A percentile compares a stretch with the other conserved stretches of the same genome.
phyloP scores from a whole-genome alignment of 2,888 invertebrate species.

The Apodemia duryi region DNA sequence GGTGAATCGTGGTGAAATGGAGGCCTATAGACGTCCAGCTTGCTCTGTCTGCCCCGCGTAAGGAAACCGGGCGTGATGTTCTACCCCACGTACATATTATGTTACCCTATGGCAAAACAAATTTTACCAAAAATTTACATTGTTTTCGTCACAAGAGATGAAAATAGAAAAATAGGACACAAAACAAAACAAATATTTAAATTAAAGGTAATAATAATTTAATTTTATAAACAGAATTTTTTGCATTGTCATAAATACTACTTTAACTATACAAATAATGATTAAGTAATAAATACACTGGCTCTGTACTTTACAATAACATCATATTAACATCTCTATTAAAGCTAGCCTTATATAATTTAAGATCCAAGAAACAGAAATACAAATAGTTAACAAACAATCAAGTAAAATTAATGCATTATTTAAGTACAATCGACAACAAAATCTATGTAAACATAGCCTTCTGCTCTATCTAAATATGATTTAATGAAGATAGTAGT shows the following conservation, averaged over 20 bases:
- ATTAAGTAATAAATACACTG: slow-evolving; percentile 77
- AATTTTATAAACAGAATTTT: slow-evolving; percentile 70
- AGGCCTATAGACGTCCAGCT: too few species aligned
- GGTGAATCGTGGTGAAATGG: too few species aligned
- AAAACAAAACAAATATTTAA: slow-evolving; percentile 37
- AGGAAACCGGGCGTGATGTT: too few species aligned
- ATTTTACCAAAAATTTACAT: too few species aligned
- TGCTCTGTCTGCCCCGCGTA: too few species aligned
- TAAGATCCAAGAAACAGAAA: slow-evolving; percentile 66
- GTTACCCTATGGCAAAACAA: too few species aligned
- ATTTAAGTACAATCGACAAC: slow-evolving; percentile 8
- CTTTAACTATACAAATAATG: slow-evolving; percentile 78
- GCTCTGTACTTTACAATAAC: slow-evolving; percentile 74
- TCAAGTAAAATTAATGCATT: slow-evolving; percentile 65
- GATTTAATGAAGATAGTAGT: not conserved
- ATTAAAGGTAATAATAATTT: slow-evolving; percentile 71
- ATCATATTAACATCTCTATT: slow-evolving; percentile 73
- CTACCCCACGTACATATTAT: too few species aligned
- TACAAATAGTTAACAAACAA: slow-evolving; percentile 78
- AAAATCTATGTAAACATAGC: not conserved
- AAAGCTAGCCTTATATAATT: slow-evolving; percentile 72
- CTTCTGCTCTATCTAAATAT: not conserved
- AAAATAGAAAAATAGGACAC: not conserved
- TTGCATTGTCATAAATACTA: slow-evolving; percentile 71
- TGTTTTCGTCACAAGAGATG: not conserved